Conservation (phyloP, 2,113 vertebrate species). For the Saccopteryx bilineata region DNA sequence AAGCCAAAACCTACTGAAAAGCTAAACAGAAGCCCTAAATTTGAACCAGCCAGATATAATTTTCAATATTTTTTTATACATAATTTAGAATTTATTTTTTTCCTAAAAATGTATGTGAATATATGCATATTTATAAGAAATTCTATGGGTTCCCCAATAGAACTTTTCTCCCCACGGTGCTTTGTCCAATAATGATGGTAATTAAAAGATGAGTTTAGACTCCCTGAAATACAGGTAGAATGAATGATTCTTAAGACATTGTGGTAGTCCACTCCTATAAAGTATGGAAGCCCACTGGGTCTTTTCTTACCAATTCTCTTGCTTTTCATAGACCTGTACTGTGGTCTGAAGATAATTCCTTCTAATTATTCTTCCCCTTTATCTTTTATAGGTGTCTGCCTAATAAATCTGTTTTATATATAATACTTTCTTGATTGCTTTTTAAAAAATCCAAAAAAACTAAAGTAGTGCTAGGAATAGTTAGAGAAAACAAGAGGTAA, state of each 20-base stretch:
- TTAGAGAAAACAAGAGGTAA: neutral
- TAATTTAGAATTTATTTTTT: neutral
- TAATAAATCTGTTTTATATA: neutral
- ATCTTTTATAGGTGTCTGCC: neutral
- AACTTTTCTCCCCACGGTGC: neutral
- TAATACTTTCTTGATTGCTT: neutral
- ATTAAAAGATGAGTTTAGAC: neutral
- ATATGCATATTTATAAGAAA: neutral
- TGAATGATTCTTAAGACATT: neutral
- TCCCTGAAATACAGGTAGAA: neutral
- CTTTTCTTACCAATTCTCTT: neutral
- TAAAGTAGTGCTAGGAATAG: neutral
- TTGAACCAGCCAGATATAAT: neutral
- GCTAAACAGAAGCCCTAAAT: neutral
- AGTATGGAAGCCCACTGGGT: fast-evolving
- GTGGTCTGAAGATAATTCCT: neutral
- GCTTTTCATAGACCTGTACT: neutral
- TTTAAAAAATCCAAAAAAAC: neutral
- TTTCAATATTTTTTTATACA: neutral
- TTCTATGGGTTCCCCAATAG: neutral
- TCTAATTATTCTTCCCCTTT: neutral
- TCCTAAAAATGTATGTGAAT: neutral
- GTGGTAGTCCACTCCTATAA: neutral
- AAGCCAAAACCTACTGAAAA: neutral
- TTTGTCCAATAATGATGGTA: neutral